These are phyloP conservation scores for Folsomia manolachei DNA, from an alignment of 2,888 invertebrate species.

Conservation along the genomic window DNA sequence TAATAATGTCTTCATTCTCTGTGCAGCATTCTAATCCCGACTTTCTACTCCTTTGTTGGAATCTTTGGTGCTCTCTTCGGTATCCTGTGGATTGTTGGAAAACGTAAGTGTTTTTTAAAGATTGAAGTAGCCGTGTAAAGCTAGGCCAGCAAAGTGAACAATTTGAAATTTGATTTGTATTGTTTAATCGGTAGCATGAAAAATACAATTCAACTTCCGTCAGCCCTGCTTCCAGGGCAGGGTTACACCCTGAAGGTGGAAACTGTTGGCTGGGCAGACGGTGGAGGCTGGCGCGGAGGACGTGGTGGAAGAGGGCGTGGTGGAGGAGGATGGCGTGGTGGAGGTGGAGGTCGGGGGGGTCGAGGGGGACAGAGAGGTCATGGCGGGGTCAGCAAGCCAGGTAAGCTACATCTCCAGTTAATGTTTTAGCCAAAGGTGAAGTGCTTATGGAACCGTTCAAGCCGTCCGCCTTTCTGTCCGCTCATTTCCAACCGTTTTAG, in stretches of 20 bases:
- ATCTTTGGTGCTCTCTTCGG: background rate
- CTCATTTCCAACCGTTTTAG: too few relatives aligned
- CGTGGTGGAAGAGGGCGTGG: too few relatives aligned
- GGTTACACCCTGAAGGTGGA: background rate
- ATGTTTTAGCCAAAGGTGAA: background rate
- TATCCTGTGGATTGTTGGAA: background rate
- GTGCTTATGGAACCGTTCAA: too few relatives aligned
- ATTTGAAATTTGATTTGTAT: too few relatives aligned
- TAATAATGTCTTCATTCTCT: too few relatives aligned
- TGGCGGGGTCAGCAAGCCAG: too few relatives aligned
- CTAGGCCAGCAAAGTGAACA: background rate
- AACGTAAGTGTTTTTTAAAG: background rate
- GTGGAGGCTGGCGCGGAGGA: too few relatives aligned
- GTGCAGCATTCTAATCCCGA: too few relatives aligned
- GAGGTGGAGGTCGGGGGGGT: background rate
- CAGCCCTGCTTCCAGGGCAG: background rate
- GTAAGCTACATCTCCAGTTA: too few relatives aligned
- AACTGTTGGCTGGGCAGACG: background rate
- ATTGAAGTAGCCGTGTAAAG: background rate
- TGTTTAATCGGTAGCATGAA: too few relatives aligned
- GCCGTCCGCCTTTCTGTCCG: too few relatives aligned
- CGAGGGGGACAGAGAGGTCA: background rate
- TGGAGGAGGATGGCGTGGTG: background rate
- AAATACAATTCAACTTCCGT: background rate
- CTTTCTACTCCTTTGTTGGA: too few relatives aligned